Conservation (phyloP, 2,888 invertebrate species). For the Diaprepes abbreviatus region DNA sequence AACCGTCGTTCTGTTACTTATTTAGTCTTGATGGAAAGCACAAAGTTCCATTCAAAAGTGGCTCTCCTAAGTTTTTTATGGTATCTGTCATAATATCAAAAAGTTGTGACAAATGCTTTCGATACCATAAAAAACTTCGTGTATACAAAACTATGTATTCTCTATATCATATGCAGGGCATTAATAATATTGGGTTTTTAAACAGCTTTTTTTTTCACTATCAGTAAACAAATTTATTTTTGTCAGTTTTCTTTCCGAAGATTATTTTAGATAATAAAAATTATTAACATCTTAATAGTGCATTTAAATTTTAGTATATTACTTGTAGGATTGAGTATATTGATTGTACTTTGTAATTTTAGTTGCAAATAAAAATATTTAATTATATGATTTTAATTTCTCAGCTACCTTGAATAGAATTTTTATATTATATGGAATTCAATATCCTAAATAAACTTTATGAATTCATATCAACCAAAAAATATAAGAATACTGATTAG, state of each 20-base stretch:
- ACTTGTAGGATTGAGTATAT: background rate
- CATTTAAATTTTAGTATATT: slow-evolving; percentile 30
- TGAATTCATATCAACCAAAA: too few relatives aligned
- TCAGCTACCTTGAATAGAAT: too few relatives aligned
- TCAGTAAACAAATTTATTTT: background rate
- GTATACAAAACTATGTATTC: background rate
- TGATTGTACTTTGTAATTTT: slow-evolving; percentile 32
- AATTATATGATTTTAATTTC: background rate
- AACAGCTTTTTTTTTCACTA: background rate
- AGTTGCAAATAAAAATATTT: slow-evolving; percentile 22
- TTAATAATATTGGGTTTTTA: background rate
- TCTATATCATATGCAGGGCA: background rate
- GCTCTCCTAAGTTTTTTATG: too few relatives aligned
- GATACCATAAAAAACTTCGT: background rate
- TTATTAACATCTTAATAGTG: slow-evolving; percentile 24
- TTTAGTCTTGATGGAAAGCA: too few relatives aligned
- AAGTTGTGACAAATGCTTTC: background rate
- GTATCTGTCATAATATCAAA: too few relatives aligned
- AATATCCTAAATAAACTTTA: too few relatives aligned
- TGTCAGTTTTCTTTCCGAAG: background rate
- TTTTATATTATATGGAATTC: too few relatives aligned
- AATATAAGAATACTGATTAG: too few relatives aligned
- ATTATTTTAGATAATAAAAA: background rate
- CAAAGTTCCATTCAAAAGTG: too few relatives aligned
- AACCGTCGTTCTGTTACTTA: too few relatives aligned